Evolutionary conservation across 2,888 invertebrate species (phyloP).

Genomic region (Heterodera filipjevi): DNA sequence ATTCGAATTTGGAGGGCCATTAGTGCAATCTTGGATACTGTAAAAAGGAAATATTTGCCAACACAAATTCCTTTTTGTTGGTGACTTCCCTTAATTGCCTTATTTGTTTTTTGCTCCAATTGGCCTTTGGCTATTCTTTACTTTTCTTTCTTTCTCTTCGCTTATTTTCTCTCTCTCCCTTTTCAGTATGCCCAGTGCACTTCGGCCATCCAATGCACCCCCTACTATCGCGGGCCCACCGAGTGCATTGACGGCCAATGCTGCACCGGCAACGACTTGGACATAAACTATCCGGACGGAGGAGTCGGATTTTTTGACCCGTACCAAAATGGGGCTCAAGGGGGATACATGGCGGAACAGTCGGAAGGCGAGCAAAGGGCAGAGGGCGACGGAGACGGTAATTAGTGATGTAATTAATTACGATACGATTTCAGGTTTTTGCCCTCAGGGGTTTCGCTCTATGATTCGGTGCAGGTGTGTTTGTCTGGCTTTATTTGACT

Average conservation of each 20-base stretch:
- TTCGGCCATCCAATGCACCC: constrained; percentile 52
- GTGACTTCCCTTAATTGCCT: too few relatives aligned
- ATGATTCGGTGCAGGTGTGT: constrained; percentile 49
- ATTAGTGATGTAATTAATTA: not conserved
- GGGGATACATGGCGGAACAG: constrained; percentile 12
- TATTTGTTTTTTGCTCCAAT: too few relatives aligned
- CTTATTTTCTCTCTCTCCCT: not conserved
- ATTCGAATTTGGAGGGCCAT: too few relatives aligned
- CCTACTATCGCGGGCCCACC: constrained; percentile 49
- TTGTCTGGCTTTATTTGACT: not conserved
- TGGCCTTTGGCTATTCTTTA: too few relatives aligned
- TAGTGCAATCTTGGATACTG: too few relatives aligned
- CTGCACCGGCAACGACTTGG: constrained; percentile 49
- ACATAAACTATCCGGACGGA: constrained; percentile 24
- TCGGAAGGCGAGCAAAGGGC: not conserved
- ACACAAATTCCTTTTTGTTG: too few relatives aligned
- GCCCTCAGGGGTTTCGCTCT: constrained; percentile 56
- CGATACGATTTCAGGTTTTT: constrained; percentile 49
- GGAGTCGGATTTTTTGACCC: constrained; percentile 10
- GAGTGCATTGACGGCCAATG: constrained; percentile 56
- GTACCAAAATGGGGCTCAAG: not conserved
- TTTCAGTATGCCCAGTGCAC: constrained; percentile 48
- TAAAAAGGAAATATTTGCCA: too few relatives aligned
- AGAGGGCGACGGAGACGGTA: not conserved
- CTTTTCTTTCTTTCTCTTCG: too few relatives aligned